Percentiles rank a stretch among this genome's conserved stretches.
Evolutionary conservation across 92 coral and sea anemone species (phyloP).

Genomic region (Epizoanthus rinbou): DNA sequence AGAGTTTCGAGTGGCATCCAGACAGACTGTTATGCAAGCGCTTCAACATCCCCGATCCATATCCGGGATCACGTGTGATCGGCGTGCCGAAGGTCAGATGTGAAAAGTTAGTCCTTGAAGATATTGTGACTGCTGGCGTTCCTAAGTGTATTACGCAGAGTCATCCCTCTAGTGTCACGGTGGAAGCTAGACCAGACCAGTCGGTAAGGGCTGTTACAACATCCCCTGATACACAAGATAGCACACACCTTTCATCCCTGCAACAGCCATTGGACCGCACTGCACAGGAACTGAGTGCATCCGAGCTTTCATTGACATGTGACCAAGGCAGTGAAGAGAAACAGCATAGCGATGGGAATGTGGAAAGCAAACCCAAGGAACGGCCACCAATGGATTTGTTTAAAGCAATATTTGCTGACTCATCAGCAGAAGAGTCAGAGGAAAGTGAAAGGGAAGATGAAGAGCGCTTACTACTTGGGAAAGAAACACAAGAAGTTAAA

Average conservation of each 20-base stretch:
- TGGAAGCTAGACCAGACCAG: not conserved
- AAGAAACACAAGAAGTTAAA: not conserved
- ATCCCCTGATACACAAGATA: not conserved
- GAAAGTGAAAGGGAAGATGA: conserved; percentile 69
- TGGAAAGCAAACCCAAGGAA: conserved; percentile 39
- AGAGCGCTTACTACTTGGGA: not conserved
- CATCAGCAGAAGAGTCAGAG: conserved; percentile 79
- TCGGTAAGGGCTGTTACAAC: conserved; percentile 1
- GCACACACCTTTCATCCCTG: conserved; percentile 12
- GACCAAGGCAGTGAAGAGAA: not conserved
- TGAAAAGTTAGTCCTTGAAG: conserved; percentile 73
- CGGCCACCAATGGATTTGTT: conserved; percentile 95
- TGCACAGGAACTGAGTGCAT: not conserved
- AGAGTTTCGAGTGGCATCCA: conserved; percentile 93
- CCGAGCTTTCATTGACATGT: not conserved
- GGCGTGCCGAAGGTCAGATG: conserved; percentile 76
- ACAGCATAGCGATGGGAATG: not conserved
- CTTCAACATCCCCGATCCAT: conserved; percentile 95
- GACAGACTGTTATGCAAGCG: conserved; percentile 87
- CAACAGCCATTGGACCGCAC: not conserved
- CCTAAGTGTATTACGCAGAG: conserved; percentile 17
- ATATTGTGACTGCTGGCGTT: conserved; percentile 38
- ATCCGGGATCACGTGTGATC: conserved; percentile 74
- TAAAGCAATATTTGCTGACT: conserved; percentile 94
- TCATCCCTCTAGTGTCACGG: not conserved